Base-by-base conservation (phyloP, 2,797 vertebrate species). In the Momotus momota region DNA sequence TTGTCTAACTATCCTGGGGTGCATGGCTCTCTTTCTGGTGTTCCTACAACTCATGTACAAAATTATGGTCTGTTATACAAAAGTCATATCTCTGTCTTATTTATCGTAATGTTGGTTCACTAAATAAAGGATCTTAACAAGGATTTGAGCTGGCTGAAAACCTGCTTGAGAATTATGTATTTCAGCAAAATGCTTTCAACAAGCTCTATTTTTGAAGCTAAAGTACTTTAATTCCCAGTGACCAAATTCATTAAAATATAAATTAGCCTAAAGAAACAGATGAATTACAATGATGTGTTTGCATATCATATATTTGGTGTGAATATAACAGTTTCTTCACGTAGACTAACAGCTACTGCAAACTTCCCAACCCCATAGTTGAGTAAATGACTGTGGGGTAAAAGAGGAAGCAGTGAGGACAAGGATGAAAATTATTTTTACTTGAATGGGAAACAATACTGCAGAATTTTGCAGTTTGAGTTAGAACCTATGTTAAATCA, bases 241-340 rank as follows among this genome's bases (percentile, higher is more conserved):
- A 95, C 72, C 86, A 94, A 85, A 87, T 86, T 85, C 61, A 95
- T 96, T 96, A 95, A 95, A 94, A 93, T 92, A 96, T 84, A 96
- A 94, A 96, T 96, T 96, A 96, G 54, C 83, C 67, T 83, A 86
- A 94, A 93, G 92, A 95, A 96, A 92, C 65, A 87, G 61, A 90
- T 85, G 64, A 96, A 92, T 96, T 92, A 92, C 74, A 80, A 85
- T 87, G 20, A 43, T 81, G 15, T 95, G 87, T 96, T 95, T 96
- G 65, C 73, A 88, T 93, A 54, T 88, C 40, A 14, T 80, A 16
- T 91, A 64, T 90, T 72, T 91, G 70, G 70, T 90, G 45, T 88
- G 78, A 86, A 48, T 90, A 1, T 80, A 95, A 86, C 41, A 61
- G 57, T 85, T 90, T 92, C 65, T 92, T 94, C 60, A 1, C 71